These are phyloP conservation scores for Odontomachus brunneus DNA, from an alignment of 1,140 invertebrate genomes.

Conservation along the genomic window DNA sequence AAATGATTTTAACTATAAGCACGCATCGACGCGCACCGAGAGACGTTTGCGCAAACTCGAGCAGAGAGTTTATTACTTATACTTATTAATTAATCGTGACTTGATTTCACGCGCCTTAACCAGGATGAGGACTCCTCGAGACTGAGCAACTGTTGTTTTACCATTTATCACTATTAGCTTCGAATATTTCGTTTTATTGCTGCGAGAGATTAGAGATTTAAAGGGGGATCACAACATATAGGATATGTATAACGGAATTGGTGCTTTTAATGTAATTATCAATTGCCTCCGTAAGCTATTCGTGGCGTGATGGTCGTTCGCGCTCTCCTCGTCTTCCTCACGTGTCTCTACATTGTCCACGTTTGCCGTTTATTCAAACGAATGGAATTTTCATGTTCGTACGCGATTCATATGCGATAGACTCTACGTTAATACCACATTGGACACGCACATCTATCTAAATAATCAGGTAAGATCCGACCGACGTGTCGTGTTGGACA, in stretches of 20 bases:
- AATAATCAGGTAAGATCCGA: constrained; percentile 43
- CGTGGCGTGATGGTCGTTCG: constrained; percentile 9
- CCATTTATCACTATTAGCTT: constrained; percentile 10
- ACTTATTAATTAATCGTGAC: constrained; percentile 20
- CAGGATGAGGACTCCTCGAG: constrained; percentile 20
- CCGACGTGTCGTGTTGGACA: not conserved
- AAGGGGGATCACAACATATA: constrained; percentile 28
- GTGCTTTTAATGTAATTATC: constrained; percentile 36
- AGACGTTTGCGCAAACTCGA: constrained; percentile 53
- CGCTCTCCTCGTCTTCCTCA: not conserved
- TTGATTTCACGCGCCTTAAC: constrained; percentile 9
- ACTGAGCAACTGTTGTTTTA: constrained; percentile 17
- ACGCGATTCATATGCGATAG: constrained; percentile 4
- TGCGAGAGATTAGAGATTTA: constrained; percentile 35
- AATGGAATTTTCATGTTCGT: constrained; percentile 7
- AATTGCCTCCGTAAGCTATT: not conserved
- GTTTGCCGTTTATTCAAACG: constrained; percentile 11
- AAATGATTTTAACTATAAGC: constrained; percentile 54
- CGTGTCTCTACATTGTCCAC: not conserved
- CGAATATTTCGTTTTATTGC: constrained; percentile 47
- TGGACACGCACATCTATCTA: not conserved
- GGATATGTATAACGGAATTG: constrained; percentile 48
- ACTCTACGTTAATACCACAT: constrained; percentile 31
- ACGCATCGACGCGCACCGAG: constrained; percentile 2
- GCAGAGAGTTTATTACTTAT: constrained; percentile 41